These are phyloP conservation scores for Tyto alba DNA, from an alignment of 2,113 vertebrate genomes.

Conservation along the genomic window DNA sequence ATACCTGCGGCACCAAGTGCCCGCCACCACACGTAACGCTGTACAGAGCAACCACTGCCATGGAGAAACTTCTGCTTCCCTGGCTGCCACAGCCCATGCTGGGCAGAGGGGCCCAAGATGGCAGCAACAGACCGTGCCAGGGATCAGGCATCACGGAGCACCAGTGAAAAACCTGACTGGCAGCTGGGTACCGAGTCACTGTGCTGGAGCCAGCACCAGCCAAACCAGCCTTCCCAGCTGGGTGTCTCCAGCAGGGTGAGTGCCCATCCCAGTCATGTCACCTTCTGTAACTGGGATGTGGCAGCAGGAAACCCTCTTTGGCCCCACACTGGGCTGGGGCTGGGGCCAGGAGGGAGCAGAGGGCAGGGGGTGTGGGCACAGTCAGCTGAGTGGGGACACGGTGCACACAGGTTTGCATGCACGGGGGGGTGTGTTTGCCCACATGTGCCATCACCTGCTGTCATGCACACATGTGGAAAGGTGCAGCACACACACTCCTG, in stretches of 20 bases:
- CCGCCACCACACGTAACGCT: background rate
- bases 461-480: background rate
- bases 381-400: background rate
- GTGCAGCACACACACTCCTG: background rate
- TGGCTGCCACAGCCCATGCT: background rate
- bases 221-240: background rate
- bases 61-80: background rate
- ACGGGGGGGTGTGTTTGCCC: background rate
- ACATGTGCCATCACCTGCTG: background rate
- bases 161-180: background rate
- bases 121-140: background rate
- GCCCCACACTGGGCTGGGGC: accelerated
- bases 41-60: background rate
- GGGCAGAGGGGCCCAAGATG: background rate
- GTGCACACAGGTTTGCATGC: background rate
- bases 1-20: background rate
- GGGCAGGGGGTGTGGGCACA: background rate
- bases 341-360: background rate
- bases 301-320: background rate
- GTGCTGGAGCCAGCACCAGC: background rate
- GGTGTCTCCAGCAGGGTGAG: background rate
- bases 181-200: background rate
- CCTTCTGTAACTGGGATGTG: background rate
- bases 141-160: background rate
- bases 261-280: background rate